A percentile compares a stretch with the other conserved stretches of the same genome.
phyloP scores from a whole-genome alignment of 2,797 vertebrate genomes.

The Characodon lateralis region DNA sequence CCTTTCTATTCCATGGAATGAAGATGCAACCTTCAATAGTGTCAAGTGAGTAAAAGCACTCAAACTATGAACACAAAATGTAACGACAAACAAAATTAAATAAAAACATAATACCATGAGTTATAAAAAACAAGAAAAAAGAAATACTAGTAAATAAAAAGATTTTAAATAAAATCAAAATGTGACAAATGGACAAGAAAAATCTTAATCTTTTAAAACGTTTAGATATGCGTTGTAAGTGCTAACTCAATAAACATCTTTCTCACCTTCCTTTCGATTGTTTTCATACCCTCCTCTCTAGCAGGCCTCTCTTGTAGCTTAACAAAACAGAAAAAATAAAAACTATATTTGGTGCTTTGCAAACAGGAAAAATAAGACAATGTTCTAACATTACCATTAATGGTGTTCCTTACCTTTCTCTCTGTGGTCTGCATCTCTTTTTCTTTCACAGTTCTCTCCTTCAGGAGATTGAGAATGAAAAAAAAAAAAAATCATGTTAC shows the following conservation, averaged over 20 bases:
- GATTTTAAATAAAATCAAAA: constrained; percentile 28
- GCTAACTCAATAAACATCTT: background rate
- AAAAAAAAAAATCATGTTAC: constrained; percentile 6
- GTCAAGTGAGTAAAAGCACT: constrained; percentile 92
- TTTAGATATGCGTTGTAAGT: background rate
- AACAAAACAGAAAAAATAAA: constrained; percentile 10
- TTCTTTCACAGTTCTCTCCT: constrained; percentile 74
- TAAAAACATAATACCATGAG: constrained; percentile 58
- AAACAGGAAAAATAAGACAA: constrained; percentile 6
- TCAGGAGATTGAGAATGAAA: constrained; percentile 27
- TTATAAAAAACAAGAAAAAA: constrained; percentile 25
- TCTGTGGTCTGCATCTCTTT: constrained; percentile 75
- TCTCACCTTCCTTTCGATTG: constrained; percentile 82
- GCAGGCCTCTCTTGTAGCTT: constrained; percentile 72
- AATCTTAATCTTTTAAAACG: background rate
- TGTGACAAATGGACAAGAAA: constrained; percentile 28
- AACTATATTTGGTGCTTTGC: background rate
- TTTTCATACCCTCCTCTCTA: constrained; percentile 77
- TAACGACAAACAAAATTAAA: constrained; percentile 55
- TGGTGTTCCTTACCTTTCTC: constrained; percentile 71
- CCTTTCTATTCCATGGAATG: constrained; percentile 98
- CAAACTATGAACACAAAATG: constrained; percentile 91
- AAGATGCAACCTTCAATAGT: constrained; percentile 96
- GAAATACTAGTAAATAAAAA: constrained; percentile 27
- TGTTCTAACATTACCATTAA: background rate